Evolutionary conservation across 2,888 invertebrate species (phyloP).

Genomic region (Latheticus oryzae): DNA sequence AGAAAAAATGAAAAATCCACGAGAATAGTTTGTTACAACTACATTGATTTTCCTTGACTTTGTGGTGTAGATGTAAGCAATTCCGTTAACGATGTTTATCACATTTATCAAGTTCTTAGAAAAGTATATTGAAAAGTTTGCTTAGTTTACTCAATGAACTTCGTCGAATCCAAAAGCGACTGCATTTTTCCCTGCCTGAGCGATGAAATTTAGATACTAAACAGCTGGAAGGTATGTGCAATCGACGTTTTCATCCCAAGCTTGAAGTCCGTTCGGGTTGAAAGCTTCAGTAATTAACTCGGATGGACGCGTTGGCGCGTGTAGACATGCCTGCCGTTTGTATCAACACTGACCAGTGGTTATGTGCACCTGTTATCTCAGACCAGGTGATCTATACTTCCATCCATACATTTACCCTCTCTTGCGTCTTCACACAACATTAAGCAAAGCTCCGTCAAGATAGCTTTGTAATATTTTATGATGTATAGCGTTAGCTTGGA

Average conservation of each 20-base stretch:
- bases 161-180: too few relatives aligned
- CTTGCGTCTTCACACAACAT: conserved; percentile 35
- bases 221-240: conserved; percentile 22
- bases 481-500: conserved; percentile 27
- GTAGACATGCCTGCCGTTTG: conserved; percentile 43
- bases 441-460: conserved; percentile 37
- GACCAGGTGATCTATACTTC: conserved; percentile 33
- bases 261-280: conserved; percentile 37
- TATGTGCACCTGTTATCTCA: conserved; percentile 37
- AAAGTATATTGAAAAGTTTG: too few relatives aligned
- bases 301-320: conserved; percentile 42
- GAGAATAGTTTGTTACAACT: too few relatives aligned
- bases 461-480: conserved; percentile 36
- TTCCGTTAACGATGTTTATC: too few relatives aligned
- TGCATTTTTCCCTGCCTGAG: conserved; percentile 3
- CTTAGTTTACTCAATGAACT: too few relatives aligned
- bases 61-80: too few relatives aligned
- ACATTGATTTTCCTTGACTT: too few relatives aligned
- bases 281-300: conserved; percentile 47
- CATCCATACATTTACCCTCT: conserved; percentile 29
- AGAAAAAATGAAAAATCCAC: too few relatives aligned
- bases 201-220: conserved; percentile 2
- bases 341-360: conserved; percentile 43
- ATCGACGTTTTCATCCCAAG: conserved; percentile 27
- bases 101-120: too few relatives aligned